Evolutionary conservation across 2,113 vertebrate genomes (phyloP), one percentile per base, ranked within the genome.

Genomic region (Tupaia chinensis): DNA sequence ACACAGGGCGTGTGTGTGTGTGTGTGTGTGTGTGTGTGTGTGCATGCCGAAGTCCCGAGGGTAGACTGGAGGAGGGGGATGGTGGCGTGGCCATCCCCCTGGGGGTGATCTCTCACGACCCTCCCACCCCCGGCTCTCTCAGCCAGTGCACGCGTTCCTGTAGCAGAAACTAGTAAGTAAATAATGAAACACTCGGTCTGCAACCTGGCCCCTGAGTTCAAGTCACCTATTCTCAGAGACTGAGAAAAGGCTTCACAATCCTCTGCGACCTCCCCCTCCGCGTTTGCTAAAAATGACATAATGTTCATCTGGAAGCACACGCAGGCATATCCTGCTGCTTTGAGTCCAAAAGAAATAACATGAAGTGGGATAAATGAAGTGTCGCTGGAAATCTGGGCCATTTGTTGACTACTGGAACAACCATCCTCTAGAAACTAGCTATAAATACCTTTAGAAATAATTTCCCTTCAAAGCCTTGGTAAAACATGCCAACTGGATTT

Each of bases 271-370:
- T 89, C 91, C 13, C 4, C 89, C 69, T 91, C 74, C 76, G 53
- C 60, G 83, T 63, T 95, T 92, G 68, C 69, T 98, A 93, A 91
- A 72, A 96, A 95, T 44, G 17, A 97, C 13, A 74, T 58, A 94
- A 89, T 70, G 61, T 85, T 73, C 74, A 58, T 72, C 82, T 93
- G 87, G 93, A 97, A 92, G 89, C 94, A 91, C 0, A 90, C 72
- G 94, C 15, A n/a, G 1, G 89, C 89, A 73, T 73, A 79, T 94
- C 77, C 83, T 95, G 89, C 84, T 34, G 20, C 66, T 72, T 92
- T 92, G 78, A 69, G 95, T 89, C 87, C 96, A 92, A 89, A 0
- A 61, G 58, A 81, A 95, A 94, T 9, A 84, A 25, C 79, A 66
- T 70, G 34, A 66, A 94, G 82, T 88, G 77, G 93, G 94, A 95